Evolutionary conservation across 2,888 invertebrate species (phyloP), one percentile per base, ranked within the genome.

Genomic region (Oeneis ivallda): DNA sequence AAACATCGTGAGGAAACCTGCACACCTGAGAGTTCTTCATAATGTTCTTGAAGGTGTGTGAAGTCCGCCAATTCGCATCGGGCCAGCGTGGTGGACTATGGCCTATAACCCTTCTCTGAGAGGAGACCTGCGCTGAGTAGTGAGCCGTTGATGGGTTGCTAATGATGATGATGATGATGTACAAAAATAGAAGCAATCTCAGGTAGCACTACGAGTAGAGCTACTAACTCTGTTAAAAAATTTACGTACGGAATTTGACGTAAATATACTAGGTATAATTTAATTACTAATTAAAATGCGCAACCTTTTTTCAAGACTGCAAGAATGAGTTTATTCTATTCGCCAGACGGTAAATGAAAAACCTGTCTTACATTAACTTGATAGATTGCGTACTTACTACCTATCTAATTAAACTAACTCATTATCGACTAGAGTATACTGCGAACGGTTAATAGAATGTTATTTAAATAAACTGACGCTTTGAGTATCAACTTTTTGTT

Each of bases 251-350:
- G 10, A 49, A 10, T 50, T 19, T 8, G 8, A 2, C 2, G 9
- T 19, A 49, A 19, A 10, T 4, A 9, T 10, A 11, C 15, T n/a
- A 6, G 7, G 19, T 13, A 9, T 15, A 53, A 37, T 53, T 53
- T n/a, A 53, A 39, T 19, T 13, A 7, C 56, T 17, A 56, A 37
- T 49, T 59, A 59, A 49, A 49, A 49, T 59, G 37, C 59, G 15
- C 17, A 34, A 47, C 26, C 5, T 26, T n/a, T 34, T 45, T 45
- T 37, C 5, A 53, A 66, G 62, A 66, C 41, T 37, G 19, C 13
- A 52, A 62, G 50, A 66, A 53, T 66, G 52, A 62, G 26, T 53
- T 62, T 66, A 58, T 47, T 66, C 39, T 60, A 49, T 60, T 53
- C 26, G 53, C 65, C 34, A 43, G 45, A 26, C 45, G 53, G 47